Percentiles rank a stretch among this genome's conserved stretches.
These are phyloP conservation scores for Lophochroa leadbeateri DNA, from an alignment of 2,113 vertebrate genomes.

Conservation along the genomic window DNA sequence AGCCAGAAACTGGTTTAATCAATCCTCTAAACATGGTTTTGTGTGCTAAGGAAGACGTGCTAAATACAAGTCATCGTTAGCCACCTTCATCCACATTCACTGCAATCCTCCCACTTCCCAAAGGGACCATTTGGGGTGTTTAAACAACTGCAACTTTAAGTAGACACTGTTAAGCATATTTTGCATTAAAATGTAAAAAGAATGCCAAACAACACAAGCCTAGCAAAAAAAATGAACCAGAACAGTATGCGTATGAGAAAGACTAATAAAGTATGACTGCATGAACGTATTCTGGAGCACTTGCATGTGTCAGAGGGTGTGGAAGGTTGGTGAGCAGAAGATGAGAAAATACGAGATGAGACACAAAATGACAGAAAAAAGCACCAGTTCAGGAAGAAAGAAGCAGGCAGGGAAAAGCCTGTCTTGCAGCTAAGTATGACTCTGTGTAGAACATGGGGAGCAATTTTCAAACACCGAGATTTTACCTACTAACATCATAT, in stretches of 20 bases:
- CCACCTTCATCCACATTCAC: rapidly evolving
- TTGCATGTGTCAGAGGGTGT: conserved; percentile 33
- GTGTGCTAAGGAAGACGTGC: neutral
- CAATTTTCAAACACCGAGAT: neutral
- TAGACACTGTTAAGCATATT: neutral
- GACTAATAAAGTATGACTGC: neutral
- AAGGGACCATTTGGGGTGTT: neutral
- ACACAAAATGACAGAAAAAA: conserved; percentile 18
- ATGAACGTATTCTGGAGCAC: neutral
- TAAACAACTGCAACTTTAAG: conserved; percentile 41
- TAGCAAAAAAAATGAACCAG: neutral
- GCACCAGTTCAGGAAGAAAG: neutral
- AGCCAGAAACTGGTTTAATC: neutral
- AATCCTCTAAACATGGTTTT: neutral
- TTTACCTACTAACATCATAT: conserved; percentile 11
- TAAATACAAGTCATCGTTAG: neutral
- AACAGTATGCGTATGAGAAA: neutral
- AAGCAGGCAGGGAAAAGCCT: neutral
- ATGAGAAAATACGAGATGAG: conserved; percentile 18
- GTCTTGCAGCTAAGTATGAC: neutral
- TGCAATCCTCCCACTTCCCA: neutral
- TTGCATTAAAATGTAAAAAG: conserved; percentile 18
- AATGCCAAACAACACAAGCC: neutral
- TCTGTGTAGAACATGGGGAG: neutral
- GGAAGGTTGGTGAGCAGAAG: neutral